Evolutionary conservation across 2,113 vertebrate genomes (phyloP).

Genomic region (Sylvietta virens): DNA sequence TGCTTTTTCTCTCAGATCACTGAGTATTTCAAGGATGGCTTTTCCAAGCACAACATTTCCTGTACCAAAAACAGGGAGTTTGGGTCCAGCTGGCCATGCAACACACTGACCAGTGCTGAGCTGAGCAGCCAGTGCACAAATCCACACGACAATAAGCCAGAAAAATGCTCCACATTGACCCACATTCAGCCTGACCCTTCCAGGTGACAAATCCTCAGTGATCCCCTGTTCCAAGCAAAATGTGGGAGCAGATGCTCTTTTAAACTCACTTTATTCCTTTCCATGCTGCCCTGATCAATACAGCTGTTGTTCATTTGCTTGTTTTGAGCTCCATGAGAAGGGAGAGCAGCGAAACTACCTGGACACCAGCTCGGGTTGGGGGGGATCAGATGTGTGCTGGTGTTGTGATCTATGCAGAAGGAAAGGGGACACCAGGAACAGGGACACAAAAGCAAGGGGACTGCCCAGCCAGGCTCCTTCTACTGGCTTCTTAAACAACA

Average conservation of each 20-base stretch:
- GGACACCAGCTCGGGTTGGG: neutral
- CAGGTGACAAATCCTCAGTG: neutral
- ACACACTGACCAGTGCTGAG: accelerated
- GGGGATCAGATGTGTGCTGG: neutral
- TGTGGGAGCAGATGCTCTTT: neutral
- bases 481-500: neutral
- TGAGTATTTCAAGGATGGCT: neutral
- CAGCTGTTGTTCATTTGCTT: neutral
- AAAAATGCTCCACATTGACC: neutral
- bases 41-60: neutral
- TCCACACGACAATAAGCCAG: neutral
- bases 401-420: neutral
- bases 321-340: neutral
- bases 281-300: neutral
- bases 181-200: neutral
- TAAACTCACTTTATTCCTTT: neutral
- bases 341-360: conserved; percentile 2
- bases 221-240: neutral
- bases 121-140: neutral
- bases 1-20: neutral
- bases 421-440: conserved; percentile 38
- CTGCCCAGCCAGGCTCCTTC: neutral
- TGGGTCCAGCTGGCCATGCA: neutral
- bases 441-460: neutral
- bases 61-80: neutral